Evolutionary conservation across 2,113 vertebrate genomes (phyloP).

Genomic region (Eulemur rufifrons): DNA sequence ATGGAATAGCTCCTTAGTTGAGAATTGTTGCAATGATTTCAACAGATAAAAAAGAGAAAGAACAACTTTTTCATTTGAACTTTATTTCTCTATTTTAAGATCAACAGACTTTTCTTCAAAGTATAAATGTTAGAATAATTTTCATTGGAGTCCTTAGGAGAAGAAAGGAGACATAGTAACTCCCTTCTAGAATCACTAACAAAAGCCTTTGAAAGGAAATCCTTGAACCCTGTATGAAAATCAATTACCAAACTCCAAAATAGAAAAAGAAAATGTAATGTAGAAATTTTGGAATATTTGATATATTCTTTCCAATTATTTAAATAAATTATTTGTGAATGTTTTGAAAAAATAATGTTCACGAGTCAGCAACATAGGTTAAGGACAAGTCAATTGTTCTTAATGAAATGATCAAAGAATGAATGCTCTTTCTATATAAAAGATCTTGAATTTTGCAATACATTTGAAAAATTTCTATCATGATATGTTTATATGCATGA

Average conservation of each 20-base stretch:
- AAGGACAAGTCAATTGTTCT: not conserved
- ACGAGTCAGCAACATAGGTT: not conserved
- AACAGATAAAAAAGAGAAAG: not conserved
- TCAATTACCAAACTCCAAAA: not conserved
- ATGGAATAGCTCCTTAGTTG: not conserved
- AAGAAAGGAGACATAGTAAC: not conserved
- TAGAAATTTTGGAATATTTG: not conserved
- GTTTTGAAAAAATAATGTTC: not conserved
- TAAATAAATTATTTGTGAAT: not conserved
- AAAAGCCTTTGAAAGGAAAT: not conserved
- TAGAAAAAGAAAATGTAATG: not conserved
- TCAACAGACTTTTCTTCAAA: not conserved
- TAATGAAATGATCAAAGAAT: not conserved
- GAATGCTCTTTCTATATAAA: not conserved
- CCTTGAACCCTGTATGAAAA: not conserved
- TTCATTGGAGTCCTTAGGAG: not conserved
- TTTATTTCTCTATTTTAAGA: not conserved
- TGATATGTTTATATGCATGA: not conserved
- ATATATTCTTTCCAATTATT: not conserved
- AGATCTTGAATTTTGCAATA: not conserved
- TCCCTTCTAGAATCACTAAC: not conserved
- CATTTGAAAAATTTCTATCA: not conserved
- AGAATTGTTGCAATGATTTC: not conserved
- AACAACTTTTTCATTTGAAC: not conserved
- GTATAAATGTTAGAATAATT: not conserved